These are phyloP conservation scores for Ommatoiulus sabulosus DNA, from an alignment of 2,888 invertebrate genomes.

Conservation along the genomic window DNA sequence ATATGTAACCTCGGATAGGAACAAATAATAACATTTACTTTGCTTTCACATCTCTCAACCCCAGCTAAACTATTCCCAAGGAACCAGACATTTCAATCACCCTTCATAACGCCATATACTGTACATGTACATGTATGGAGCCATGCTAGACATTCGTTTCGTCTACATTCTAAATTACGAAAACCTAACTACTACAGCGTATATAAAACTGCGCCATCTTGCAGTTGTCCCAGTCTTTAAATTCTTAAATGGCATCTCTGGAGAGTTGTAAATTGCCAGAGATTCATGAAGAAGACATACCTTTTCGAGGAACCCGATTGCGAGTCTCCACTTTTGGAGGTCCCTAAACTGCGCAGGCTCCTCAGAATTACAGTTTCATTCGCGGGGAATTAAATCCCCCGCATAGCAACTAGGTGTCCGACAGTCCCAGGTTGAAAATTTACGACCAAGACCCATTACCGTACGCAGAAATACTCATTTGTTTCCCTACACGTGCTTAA, in stretches of 20 bases:
- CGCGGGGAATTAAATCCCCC: background rate
- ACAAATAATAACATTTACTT: too few relatives aligned
- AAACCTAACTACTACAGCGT: too few relatives aligned
- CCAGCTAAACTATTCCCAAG: too few relatives aligned
- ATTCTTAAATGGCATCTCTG: background rate
- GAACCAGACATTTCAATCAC: too few relatives aligned
- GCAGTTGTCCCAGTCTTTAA: background rate
- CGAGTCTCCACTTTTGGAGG: background rate
- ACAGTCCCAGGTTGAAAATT: background rate
- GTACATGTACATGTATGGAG: too few relatives aligned
- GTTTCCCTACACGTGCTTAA: conserved; percentile 30
- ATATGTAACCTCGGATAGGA: too few relatives aligned
- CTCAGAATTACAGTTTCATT: background rate
- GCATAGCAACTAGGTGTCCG: conserved; percentile 36
- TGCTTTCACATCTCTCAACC: too few relatives aligned
- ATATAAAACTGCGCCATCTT: background rate
- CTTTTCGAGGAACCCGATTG: background rate
- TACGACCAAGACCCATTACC: conserved; percentile 17
- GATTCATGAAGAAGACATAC: background rate
- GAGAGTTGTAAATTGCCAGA: background rate
- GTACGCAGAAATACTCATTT: background rate
- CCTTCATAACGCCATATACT: too few relatives aligned
- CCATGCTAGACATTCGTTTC: too few relatives aligned
- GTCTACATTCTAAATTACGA: too few relatives aligned
- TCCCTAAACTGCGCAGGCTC: background rate